Evolutionary conservation across 2,888 invertebrate genomes (phyloP), one percentile per base, ranked within the genome.

Genomic region (Leucoma salicis): DNA sequence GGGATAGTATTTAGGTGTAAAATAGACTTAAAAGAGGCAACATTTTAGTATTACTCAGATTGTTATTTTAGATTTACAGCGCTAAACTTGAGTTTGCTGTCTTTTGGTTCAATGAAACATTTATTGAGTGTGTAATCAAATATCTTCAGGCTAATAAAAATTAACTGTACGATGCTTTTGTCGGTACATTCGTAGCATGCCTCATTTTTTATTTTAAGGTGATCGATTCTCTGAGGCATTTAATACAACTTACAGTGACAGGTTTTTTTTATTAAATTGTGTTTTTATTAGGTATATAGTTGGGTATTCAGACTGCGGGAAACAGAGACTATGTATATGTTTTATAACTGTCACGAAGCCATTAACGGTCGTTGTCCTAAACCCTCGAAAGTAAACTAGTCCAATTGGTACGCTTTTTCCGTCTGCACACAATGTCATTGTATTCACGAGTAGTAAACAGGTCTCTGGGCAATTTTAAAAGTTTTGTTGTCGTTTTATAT

Each of bases 341-440:
- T 58, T 53, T 64, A 63, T 63, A 53, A 61, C 57, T 53, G 59
- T 58, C 53, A 58, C 35, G 46, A 44, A 53, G 59, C 31, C 49
- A 49, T 18, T 49, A n/a, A n/a, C 16, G 45, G 39, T 40, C 35
- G 46, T 29, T 49, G 44, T 52, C 39, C 40, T 35, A 32, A 47
- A 42, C 33, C 46, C 48, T 50, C 11, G 48, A 60, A 63, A 60
- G 58, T 56, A 57, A 63, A 64, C 58, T 65, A 39, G 52, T 49
- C 35, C 54, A 41, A 27, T 27, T 28, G 32, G 28, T 18, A 40
- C 13, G 42, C 31, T 38, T 44, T 45, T 18, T 38, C n/a, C n/a
- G 25, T 44, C 8, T 16, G 27, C 33, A 46, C 46, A 52, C 49
- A 11, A 2, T n/a, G 27, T 18, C 18, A 18, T 5, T 18, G 18